Evolutionary conservation across 2,888 invertebrate genomes (phyloP), one percentile per base, ranked within the genome.

Genomic region (Caenorhabditis afra): DNA sequence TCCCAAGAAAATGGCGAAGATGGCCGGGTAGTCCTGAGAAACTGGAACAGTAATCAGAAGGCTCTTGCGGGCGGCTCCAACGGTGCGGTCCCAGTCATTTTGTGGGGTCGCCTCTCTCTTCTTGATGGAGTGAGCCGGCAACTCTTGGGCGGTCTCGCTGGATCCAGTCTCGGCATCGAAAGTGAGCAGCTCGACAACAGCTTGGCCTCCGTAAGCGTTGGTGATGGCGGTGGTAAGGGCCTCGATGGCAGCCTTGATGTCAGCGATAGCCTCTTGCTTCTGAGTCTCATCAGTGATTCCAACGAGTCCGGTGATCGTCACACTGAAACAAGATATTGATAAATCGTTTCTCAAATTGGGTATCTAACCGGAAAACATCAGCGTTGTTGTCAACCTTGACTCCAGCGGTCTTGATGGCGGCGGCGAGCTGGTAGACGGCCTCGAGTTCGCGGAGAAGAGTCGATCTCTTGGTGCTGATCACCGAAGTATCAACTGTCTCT

Each of bases 1-100:
- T 67, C 86, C 89, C 20, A 87, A 84, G 78, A 90, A 82, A 55
- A 89, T 90, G 47, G 87, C 87, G 64, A 89, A 89, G 35, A 85
- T 86, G 49, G 89, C 89, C 23, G 89, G 88, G 59, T 88, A 89
- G 58, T 89, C 88, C 14, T 47, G 23, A 2, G 70, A 75, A 4
- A 76, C 75, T 75, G 87, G 86, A 61, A 86, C 77, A 50, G 84
- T 70, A 8, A 85, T 82, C 41, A 75, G 75, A 76, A 57, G 71
- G 1, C 8, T 16, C 47, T 73, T 50, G 18, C 86, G 81, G 23
- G 45, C 44, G 14, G 29, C 29, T 4, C 47, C 20, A n/a, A 80
- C 12, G 8, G 20, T 3, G 5, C n/a, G 35, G 3, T 68, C 45
- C 20, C 14, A 64, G 29, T 29, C 29, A 7, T 29, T 29, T 7